A percentile compares a stretch with the other conserved stretches of the same genome.
Evolutionary conservation across 2,888 invertebrate species (phyloP).

Genomic region (Polydrusus cervinus): DNA sequence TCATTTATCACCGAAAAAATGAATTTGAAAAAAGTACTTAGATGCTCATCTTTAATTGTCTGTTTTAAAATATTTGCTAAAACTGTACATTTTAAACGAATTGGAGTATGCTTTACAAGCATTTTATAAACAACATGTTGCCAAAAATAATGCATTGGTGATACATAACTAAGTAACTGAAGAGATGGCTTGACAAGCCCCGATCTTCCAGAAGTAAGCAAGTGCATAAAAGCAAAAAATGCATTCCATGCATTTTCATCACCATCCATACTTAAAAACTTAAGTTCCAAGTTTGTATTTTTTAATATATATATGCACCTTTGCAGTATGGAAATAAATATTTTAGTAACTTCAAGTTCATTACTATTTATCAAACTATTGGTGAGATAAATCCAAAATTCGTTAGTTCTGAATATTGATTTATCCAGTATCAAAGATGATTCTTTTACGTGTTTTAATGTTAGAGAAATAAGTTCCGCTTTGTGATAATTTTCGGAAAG

Average conservation of each 20-base stretch:
- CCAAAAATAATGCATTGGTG: slow-evolving; percentile 2
- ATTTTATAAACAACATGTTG: not conserved
- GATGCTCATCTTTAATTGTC: not conserved
- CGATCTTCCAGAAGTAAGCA: not conserved
- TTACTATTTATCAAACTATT: not conserved
- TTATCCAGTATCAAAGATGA: not conserved
- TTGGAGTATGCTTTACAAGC: not conserved
- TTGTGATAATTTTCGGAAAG: slow-evolving; percentile 2
- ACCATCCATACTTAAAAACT: not conserved
- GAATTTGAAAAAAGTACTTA: too few relatives aligned
- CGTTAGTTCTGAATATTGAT: not conserved
- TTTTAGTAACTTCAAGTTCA: not conserved
- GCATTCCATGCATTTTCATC: not conserved
- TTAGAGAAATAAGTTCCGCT: not conserved
- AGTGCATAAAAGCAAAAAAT: not conserved
- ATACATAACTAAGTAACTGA: not conserved
- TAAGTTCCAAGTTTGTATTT: not conserved
- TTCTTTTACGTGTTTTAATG: not conserved
- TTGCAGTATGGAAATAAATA: not conserved
- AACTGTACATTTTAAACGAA: slow-evolving; percentile 8
- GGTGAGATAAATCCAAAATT: not conserved
- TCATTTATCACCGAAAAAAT: slow-evolving; percentile 3
- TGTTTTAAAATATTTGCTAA: not conserved
- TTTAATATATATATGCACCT: not conserved
- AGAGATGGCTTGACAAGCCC: slow-evolving; percentile 1